Base-by-base conservation (phyloP, 2,113 vertebrate species). In the Cyphomyrus plagiostoma region DNA sequence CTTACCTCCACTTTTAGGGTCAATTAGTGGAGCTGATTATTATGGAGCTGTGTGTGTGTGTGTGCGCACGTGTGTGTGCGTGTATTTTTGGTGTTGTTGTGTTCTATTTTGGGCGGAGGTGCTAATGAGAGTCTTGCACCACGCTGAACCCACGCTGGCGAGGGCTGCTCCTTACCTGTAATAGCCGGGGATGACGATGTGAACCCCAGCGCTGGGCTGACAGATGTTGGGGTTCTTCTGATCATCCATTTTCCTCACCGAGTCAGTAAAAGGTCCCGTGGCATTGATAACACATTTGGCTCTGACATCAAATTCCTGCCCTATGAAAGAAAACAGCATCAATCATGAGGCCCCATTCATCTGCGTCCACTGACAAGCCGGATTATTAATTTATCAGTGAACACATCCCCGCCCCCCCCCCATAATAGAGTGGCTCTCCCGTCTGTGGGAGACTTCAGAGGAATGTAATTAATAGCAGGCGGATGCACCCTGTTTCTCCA, bases 251-350 rank as follows among this genome's bases (percentile, higher is more conserved):
- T 97, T 97, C 94, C 96, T 95, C 94, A 96, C 94, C 0, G 94
- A 93, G 93, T 99, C 97, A 90, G 97, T 98, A 97, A 99, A 99
- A 93, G 97, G 97, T 95, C 97, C 98, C 2, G 97, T 98, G 90
- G 97, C 98, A 95, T 98, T 99, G 98, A 99, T 98, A 96, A 99
- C 98, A 95, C 98, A 99, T 95, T 99, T 99, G 97, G 98, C 98
- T 97, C 95, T 96, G 96, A 98, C 97, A 95, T 99, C 97, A 96
- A 99, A 99, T 94, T 98, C 97, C 95, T 98, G 95, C 96, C 98
- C 98, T 99, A 97, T 91, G 95, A 97, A 96, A 97, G 97, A 96
- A 97, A 97, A 96, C 96, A 96, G 96, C 91, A 97, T 97, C 96
- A 95, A 96, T 97, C 97, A 97, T 95, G 91, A 88, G 92, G 94